Base-by-base conservation (phyloP, 2,888 invertebrate species). In the Nomada lathburiana region DNA sequence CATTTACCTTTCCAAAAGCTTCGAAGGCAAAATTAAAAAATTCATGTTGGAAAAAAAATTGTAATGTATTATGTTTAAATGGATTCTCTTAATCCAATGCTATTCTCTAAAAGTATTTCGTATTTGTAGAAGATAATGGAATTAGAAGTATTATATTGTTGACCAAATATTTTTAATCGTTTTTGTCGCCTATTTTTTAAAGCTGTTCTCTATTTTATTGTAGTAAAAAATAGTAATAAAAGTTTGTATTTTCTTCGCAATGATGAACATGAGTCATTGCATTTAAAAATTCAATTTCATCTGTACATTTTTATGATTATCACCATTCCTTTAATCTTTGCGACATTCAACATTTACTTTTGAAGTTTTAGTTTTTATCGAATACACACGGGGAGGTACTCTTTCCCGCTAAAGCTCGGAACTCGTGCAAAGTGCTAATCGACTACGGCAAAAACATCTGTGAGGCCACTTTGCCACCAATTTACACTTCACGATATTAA, bases 401-500 rank as follows among this genome's bases (percentile, higher is more conserved):
- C 62, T 53, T 63, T 63, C 11, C 23, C 7, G 36, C 42, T 9
- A 42, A 44, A 52, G 16, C 13, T 2, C 26, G 2, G 13, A 3
- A 26, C 26, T 52, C 16, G 16, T 36, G 44, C 18, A n/a, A 57
- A 67, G 23, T 1, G 64, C 3, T 47, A 55, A 69, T 69, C 20
- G 53, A 50, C 29, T 16, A 26, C 52, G 0, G 44, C 16, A 11
- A 65, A 69, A 59, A 36, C 44, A 23, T 42, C 7, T 23, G 42
- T 26, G 23, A 20, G 42, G 53, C 36, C 47, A 47, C 62, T 52
- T 55, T 13, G 29, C 26, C 50, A 53, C 36, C 26, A 63, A 71
- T 76, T 59, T 42, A 57, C 67, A 29, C 36, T 42, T 23, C 11
- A 20, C 52, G 13, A 42, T 57, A 76, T 70, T 74, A 83, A 84